Conservation (phyloP, 2,113 vertebrate species). For the Paradoxurus hermaphroditus region DNA sequence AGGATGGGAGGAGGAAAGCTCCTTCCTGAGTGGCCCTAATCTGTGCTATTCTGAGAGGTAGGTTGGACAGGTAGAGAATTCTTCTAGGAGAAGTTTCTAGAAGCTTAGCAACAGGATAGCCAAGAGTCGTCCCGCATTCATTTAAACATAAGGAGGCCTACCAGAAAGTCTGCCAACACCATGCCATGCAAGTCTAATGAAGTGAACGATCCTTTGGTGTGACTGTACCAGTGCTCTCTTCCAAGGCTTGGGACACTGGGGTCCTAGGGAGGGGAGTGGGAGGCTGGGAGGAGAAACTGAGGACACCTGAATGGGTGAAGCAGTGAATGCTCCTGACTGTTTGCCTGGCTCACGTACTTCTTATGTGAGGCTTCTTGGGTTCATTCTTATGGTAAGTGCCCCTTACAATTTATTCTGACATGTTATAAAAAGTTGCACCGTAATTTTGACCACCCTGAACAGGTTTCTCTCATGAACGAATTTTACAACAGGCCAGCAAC, state of each 20-base stretch:
- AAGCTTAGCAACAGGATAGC: neutral
- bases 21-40: neutral
- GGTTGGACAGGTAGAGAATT: neutral
- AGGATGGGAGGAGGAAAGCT: neutral
- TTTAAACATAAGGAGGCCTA: conserved; percentile 3
- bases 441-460: neutral
- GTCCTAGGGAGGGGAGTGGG: neutral
- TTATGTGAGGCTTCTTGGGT: conserved; percentile 31
- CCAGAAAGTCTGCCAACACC: neutral
- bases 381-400: conserved; percentile 59
- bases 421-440: neutral
- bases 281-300: conserved; percentile 30
- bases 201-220: neutral
- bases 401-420: conserved; percentile 19
- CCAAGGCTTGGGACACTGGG: neutral
- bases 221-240: neutral
- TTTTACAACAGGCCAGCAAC: neutral
- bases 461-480: neutral
- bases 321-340: conserved; percentile 27
- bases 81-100: neutral
- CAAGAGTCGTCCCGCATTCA: neutral
- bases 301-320: conserved; percentile 15
- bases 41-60: neutral
- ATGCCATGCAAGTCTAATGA: neutral
- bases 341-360: conserved; percentile 26